phyloP scores from a whole-genome alignment of 2,113 vertebrate genomes.

The Hoplias malabaricus region DNA sequence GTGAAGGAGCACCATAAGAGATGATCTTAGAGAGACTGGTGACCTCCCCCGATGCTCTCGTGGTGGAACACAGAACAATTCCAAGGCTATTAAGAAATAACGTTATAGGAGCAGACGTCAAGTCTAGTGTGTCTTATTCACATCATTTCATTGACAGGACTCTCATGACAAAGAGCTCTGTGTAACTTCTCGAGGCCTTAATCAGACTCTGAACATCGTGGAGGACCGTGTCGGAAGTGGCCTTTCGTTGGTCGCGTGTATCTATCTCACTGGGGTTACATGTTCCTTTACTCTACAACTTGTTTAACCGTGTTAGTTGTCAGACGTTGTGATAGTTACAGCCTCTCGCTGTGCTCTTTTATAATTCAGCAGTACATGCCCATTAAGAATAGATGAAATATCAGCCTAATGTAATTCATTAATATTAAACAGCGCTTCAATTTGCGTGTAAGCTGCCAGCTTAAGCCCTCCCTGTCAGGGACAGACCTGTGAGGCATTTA shows the following conservation, averaged over 20 bases:
- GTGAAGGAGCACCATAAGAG: no score
- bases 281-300: conserved; percentile 11
- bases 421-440: conserved; percentile 34
- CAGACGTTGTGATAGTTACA: not conserved
- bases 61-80: no score
- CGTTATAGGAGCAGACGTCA: no score
- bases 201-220: conserved; percentile 48
- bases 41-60: no score
- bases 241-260: not conserved
- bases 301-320: conserved; percentile 31
- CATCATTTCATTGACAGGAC: not conserved
- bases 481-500: conserved; percentile 29
- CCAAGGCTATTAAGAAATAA: no score
- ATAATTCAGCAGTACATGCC: conserved; percentile 46
- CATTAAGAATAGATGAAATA: conserved; percentile 46
- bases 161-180: not conserved
- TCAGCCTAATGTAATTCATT: conserved; percentile 42
- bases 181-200: not conserved
- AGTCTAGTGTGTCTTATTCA: not conserved
- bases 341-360: conserved; percentile 12
- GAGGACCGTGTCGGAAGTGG: not conserved
- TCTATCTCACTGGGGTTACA: not conserved
- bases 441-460: not conserved
- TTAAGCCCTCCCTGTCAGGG: conserved; percentile 1
- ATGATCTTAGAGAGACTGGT: no score